Base-by-base conservation (phyloP, 2,797 vertebrate species). In the Leptodactylus fallax region DNA sequence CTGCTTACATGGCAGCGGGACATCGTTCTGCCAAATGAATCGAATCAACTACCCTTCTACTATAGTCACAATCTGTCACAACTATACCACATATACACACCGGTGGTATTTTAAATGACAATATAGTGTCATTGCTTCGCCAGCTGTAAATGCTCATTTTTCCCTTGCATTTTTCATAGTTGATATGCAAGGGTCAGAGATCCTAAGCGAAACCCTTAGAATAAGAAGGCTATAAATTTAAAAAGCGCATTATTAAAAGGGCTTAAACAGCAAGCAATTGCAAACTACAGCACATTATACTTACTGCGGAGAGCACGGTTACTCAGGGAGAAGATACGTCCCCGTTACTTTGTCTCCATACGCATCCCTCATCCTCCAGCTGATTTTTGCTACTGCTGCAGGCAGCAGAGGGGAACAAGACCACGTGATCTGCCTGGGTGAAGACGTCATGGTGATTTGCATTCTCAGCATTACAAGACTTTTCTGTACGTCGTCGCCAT, bases 371-470 rank as follows among this genome's bases (percentile, higher is more conserved):
- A 53, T 84, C 86, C 65, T 82, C 58, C 71, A 82, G 56, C 81
- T 87, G 49, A 25, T 58, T 56, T n/a, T 36, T 85, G 72, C 55
- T 78, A 16, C 58, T 67, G 11, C 72, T 69, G 86, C 86, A 83
- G 49, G 60, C 86, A 69, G 80, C 85, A 45, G 72, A 87, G 71
- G 81, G 80, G 80, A 87, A 76, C 81, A 19, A 78, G 21, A 79
- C 61, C 87, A 53, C 87, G 81, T 88, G 87, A 88, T 23, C 53
- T 79, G 81, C 60, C 71, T 5, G 25, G 21, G 36, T 10, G 81
- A 87, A 83, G 87, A 88, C 87, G 87, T 88, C 87, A 88, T 80
- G 56, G 19, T 23, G 79, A 65, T 63, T 81, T n/a, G 19, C 60
- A 23, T 77, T 12, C 74, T 77, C 74, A 53, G 74, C 21, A 77